These are phyloP conservation scores for Corbicula japonica DNA, from an alignment of 2,888 invertebrate species.

Conservation along the genomic window DNA sequence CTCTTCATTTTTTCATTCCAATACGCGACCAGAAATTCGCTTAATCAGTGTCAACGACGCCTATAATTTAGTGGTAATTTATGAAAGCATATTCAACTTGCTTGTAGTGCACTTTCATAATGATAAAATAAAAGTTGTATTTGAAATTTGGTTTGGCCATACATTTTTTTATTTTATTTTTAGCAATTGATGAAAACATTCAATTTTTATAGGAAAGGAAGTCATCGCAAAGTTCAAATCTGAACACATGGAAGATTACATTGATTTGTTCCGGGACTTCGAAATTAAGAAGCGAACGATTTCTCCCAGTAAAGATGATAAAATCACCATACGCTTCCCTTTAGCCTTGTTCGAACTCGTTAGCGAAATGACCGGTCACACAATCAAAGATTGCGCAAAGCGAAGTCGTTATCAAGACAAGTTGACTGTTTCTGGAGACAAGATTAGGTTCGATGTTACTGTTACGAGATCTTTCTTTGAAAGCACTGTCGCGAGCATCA, in stretches of 20 bases:
- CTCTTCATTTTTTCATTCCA: too few species aligned
- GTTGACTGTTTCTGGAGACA: slow-evolving; percentile 42
- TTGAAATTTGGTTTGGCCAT: too few species aligned
- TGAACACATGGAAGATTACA: slow-evolving; percentile 40
- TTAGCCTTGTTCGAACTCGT: background rate
- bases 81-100: too few species aligned
- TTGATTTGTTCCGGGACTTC: slow-evolving; percentile 43
- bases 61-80: too few species aligned
- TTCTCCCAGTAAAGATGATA: slow-evolving; percentile 14
- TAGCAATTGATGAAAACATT: too few species aligned
- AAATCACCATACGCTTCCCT: slow-evolving; percentile 18
- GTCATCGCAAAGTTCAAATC: slow-evolving; percentile 33
- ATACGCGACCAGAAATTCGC: too few species aligned
- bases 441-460: slow-evolving; percentile 51
- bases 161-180: too few species aligned
- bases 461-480: slow-evolving; percentile 46
- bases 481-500: slow-evolving; percentile 38
- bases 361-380: background rate
- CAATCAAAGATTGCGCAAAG: background rate
- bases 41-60: too few species aligned
- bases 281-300: slow-evolving; percentile 43
- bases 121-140: too few species aligned
- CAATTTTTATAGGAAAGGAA: slow-evolving; percentile 23
- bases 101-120: too few species aligned
- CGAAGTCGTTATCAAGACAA: background rate